Evolutionary conservation across 2,888 invertebrate species (phyloP).

Genomic region (Athrips mouffetella): DNA sequence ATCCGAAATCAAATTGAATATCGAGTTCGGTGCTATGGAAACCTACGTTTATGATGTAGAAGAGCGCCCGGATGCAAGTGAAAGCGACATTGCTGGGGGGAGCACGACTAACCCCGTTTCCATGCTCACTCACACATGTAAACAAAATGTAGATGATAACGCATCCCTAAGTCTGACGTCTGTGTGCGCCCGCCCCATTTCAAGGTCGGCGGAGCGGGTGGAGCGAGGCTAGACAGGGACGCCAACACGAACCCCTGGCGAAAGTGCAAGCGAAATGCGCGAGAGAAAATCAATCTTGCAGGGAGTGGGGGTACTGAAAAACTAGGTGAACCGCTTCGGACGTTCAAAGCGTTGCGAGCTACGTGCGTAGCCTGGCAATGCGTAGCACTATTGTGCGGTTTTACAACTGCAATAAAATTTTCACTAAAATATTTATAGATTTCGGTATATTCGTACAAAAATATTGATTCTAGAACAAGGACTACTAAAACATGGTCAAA

Average conservation of each 20-base stretch:
- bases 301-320: slow-evolving; percentile 58
- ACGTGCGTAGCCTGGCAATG: slow-evolving; percentile 41
- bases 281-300: slow-evolving; percentile 78
- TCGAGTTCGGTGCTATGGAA: slow-evolving; percentile 29
- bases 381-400: slow-evolving; percentile 21
- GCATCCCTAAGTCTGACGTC: slow-evolving; percentile 50
- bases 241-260: slow-evolving; percentile 47
- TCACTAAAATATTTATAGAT: no score
- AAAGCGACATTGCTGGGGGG: slow-evolving; percentile 54
- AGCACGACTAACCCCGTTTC: slow-evolving; percentile 68
- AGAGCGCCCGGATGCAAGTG: slow-evolving; percentile 69
- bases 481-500: not conserved
- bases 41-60: slow-evolving; percentile 12
- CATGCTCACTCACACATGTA: slow-evolving; percentile 33
- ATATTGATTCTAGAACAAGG: no score
- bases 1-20: slow-evolving; percentile 63
- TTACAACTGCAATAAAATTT: slow-evolving; percentile 6
- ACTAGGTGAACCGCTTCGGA: slow-evolving; percentile 70
- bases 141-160: slow-evolving; percentile 38
- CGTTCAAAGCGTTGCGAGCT: slow-evolving; percentile 40
- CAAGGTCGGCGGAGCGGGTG: slow-evolving; percentile 67
- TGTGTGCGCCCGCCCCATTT: slow-evolving; percentile 58
- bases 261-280: slow-evolving; percentile 74
- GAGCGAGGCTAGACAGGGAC: slow-evolving; percentile 50
- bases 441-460: no score